Percentiles rank a stretch among this genome's conserved stretches.
Evolutionary conservation across 2,113 vertebrate species (phyloP).

Genomic region (Alectura lathami): DNA sequence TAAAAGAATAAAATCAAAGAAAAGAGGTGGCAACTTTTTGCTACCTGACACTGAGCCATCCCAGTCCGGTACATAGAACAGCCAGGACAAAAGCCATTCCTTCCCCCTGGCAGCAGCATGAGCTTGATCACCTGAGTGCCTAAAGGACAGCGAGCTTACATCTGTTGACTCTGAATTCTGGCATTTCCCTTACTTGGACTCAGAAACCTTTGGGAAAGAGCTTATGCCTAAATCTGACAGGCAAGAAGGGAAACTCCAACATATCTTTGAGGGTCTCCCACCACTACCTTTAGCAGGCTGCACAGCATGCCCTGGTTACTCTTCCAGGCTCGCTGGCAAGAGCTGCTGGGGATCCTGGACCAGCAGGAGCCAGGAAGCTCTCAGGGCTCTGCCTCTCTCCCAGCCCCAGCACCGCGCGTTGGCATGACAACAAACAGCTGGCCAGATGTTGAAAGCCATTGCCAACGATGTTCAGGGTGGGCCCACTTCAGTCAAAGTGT

Average conservation of each 20-base stretch:
- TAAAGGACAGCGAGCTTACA: not conserved
- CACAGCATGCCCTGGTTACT: not conserved
- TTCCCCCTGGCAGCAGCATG: not conserved
- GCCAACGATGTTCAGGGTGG: not conserved
- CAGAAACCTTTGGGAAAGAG: not conserved
- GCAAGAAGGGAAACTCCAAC: not conserved
- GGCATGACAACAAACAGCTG: not conserved
- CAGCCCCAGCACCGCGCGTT: not conserved
- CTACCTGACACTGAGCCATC: not conserved
- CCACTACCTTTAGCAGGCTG: fast-evolving
- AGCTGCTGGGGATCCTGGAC: not conserved
- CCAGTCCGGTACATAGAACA: fast-evolving
- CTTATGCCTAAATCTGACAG: too few species aligned
- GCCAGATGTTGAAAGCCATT: not conserved
- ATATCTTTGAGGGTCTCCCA: not conserved
- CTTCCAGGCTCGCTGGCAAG: not conserved
- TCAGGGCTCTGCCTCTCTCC: not conserved
- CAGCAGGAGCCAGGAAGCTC: not conserved
- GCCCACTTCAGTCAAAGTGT: not conserved
- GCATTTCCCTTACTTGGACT: not conserved
- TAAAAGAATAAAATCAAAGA: not conserved
- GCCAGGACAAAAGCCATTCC: not conserved
- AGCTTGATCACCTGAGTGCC: not conserved
- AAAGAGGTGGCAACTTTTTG: not conserved
- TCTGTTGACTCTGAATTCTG: not conserved